Conservation (phyloP, 2,113 vertebrate genomes). For the Coryphaenoides rupestris region DNA sequence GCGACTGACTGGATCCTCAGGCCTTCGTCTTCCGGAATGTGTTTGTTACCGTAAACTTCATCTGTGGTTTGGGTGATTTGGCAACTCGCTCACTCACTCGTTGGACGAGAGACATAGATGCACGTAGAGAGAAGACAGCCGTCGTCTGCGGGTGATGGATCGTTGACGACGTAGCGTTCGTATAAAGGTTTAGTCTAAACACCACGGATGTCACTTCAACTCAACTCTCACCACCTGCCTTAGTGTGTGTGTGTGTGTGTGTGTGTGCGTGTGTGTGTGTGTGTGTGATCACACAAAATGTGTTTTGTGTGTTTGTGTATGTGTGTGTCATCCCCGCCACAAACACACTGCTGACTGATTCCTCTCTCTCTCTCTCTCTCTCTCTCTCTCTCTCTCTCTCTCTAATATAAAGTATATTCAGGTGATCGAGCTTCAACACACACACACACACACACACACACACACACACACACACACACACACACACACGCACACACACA, state of each 20-base stretch:
- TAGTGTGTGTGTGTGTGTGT: slow-evolving; percentile 20
- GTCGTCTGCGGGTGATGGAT: no score
- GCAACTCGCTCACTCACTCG: no score
- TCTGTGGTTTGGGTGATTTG: no score
- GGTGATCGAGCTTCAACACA: slow-evolving; percentile 42
- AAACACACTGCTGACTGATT: slow-evolving; percentile 56
- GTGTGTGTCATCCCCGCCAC: slow-evolving; percentile 23
- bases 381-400: no score
- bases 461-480: not conserved
- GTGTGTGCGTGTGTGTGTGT: slow-evolving; percentile 2
- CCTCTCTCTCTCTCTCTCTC: slow-evolving; percentile 34
- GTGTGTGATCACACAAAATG: no score
- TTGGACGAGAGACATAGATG: no score
- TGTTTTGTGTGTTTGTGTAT: not conserved
- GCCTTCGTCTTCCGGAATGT: no score
- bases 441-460: slow-evolving; percentile 1
- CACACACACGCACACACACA: not conserved
- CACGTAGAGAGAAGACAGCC: no score
- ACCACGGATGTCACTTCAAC: not conserved
- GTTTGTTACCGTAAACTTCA: no score
- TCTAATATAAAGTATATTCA: slow-evolving; percentile 31
- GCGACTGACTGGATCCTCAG: no score
- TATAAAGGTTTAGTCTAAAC: no score
- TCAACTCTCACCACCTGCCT: slow-evolving; percentile 1
- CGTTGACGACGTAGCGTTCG: no score